Base-by-base conservation (phyloP, 2,113 vertebrate species). In the Cyphomyrus plagiostoma region DNA sequence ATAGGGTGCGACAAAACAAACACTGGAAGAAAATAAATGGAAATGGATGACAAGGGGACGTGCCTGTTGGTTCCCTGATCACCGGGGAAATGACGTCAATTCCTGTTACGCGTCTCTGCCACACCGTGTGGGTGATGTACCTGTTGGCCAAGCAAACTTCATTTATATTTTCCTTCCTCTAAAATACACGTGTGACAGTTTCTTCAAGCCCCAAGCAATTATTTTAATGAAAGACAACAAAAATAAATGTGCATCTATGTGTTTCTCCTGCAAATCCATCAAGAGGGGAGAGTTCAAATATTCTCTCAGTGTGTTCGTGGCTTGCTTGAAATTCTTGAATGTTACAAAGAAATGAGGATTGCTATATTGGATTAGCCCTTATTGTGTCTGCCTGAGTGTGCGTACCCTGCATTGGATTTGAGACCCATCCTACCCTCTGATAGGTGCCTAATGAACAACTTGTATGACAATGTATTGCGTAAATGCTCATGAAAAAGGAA, bases 1-100 rank as follows among this genome's bases (percentile, higher is more conserved):
- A 89, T 30, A 83, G 70, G 70, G 74, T 56, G 49, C 49, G 19
- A 89, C 88, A 82, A 82, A 77, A 89, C 66, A 89, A 77, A 83
- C 49, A 89, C 49, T 53, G 70, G 49, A 83, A 82, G 30, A 83
- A 45, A 89, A 56, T 53, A 89, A 80, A 83, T 89, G 48, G 46
- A 30, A 89, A 89, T 56, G 66, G 74, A 56, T 82, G 70, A 35
- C 49, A 42, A 15, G 58, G 17, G 13, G 30, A 48, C 45, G 17
- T 50, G 46, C 49, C 11, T 48, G 30, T 45, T 17, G 45, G 53
- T 62, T 23, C 88, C 17, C 50, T 30, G 9, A 88, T 88, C 45
- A 26, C 62, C 13, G 46, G n/a, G 46, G 62, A 62, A 88, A 74
- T 46, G 66, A 19, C 66, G 88, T 74, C 45, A 49, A 88, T 88